These are phyloP conservation scores for Coregonus ussuriensis DNA, from an alignment of 2,797 vertebrate genomes.

Conservation along the genomic window DNA sequence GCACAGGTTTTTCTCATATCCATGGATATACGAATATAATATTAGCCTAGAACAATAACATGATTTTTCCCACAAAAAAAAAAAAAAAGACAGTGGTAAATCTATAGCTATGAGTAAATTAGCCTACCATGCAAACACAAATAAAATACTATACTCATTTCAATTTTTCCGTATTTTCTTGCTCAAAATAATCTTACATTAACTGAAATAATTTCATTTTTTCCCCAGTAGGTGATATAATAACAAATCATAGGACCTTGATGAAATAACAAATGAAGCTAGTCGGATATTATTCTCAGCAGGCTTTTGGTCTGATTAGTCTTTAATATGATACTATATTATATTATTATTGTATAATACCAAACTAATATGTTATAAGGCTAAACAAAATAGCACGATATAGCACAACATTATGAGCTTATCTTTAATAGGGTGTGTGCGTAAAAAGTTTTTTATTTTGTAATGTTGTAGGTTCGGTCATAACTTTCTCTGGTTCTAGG, in stretches of 20 bases:
- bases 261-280: not conserved
- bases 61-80: no score
- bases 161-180: not conserved
- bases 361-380: not conserved
- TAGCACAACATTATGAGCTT: not conserved
- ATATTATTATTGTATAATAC: not conserved
- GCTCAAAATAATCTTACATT: not conserved
- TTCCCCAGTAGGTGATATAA: not conserved
- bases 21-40: not conserved
- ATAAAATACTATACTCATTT: no score
- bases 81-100: no score
- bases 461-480: not conserved
- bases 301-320: not conserved
- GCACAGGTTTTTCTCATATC: not conserved
- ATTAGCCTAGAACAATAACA: not conserved
- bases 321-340: not conserved
- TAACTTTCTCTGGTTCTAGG: not conserved
- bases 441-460: not conserved
- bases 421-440: not conserved
- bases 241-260: not conserved
- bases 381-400: not conserved
- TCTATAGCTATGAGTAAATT: no score
- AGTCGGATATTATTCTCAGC: not conserved
- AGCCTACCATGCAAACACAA: no score
- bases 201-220: not conserved